Conservation (phyloP, 2,113 vertebrate genomes). For the Tupaia chinensis region DNA sequence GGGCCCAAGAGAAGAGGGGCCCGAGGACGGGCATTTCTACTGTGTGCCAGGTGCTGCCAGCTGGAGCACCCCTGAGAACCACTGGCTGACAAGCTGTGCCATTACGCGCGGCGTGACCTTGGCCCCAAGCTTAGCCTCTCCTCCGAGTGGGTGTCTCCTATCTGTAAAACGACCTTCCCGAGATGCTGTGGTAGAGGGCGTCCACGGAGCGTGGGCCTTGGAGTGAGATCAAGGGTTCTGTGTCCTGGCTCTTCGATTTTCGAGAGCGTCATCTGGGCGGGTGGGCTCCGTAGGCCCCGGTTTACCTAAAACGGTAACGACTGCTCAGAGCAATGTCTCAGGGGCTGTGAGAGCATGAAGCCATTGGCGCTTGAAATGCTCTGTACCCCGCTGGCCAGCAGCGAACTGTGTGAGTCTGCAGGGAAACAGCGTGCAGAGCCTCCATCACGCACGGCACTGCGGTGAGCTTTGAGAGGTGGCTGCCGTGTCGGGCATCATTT, state of each 20-base stretch:
- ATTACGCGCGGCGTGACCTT: background rate
- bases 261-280: fast-evolving
- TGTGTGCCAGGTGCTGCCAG: fast-evolving
- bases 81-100: fast-evolving
- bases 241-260: background rate
- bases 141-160: background rate
- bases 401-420: too few relatives aligned
- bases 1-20: background rate
- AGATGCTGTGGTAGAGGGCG: too few relatives aligned
- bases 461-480: too few relatives aligned
- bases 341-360: too few relatives aligned
- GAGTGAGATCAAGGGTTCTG: fast-evolving
- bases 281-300: fast-evolving
- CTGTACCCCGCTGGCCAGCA: too few relatives aligned
- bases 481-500: background rate
- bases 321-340: too few relatives aligned
- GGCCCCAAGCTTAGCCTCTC: background rate
- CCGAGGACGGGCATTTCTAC: background rate
- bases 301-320: too few relatives aligned
- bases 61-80: background rate
- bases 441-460: too few relatives aligned
- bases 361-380: too few relatives aligned
- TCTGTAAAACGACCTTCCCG: background rate
- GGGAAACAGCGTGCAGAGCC: too few relatives aligned
- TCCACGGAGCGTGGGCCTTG: background rate